Evolutionary conservation across 2,113 vertebrate genomes (phyloP), one percentile per base, ranked within the genome.

Genomic region (Ifrita kowaldi): DNA sequence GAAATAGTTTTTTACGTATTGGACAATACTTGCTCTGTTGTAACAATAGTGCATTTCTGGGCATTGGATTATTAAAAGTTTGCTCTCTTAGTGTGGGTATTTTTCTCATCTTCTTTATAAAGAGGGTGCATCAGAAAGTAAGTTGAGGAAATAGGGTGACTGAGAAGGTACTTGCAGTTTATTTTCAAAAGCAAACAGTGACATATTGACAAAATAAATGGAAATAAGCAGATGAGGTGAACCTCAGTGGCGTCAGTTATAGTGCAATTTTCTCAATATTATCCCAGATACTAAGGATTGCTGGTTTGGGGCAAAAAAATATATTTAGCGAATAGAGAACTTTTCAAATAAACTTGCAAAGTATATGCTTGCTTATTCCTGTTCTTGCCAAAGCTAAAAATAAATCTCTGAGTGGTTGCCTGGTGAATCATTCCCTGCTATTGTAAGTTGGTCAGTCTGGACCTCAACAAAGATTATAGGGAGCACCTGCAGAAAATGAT

Each of bases 381-480:
- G 35, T 69, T 62, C 62, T 86, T 63, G 44, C 73, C 86, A 80
- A 90, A 89, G 80, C 88, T 89, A 95, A 94, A 95, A 95, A 95
- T 96, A 97, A 75, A 65, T 24, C 56, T 89, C 35, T 62, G 69
- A 74, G 73, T 77, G 69, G 80, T 85, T 91, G 50, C 56, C 70
- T 67, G 84, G 81, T 97, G 96, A 96, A 91, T 97, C 95, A 96
- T 95, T 89, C 92, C 50, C 52, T 95, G 76, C 93, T 95, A 35
- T 84, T 95, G 89, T 76, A 90, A 85, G 87, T 69, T 84, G 59
- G 67, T 92, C 82, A 90, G 89, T 71, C 83, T 94, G 49, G 53
- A 81, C 82, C 63, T 86, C 87, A 84, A 22, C 74, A 80, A 78
- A 91, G 92, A 95, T 96, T 97, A 96, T 60, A 95, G 90, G 60